Base-by-base conservation (phyloP, 1,140 invertebrate species). In the Eurosta solidaginis region DNA sequence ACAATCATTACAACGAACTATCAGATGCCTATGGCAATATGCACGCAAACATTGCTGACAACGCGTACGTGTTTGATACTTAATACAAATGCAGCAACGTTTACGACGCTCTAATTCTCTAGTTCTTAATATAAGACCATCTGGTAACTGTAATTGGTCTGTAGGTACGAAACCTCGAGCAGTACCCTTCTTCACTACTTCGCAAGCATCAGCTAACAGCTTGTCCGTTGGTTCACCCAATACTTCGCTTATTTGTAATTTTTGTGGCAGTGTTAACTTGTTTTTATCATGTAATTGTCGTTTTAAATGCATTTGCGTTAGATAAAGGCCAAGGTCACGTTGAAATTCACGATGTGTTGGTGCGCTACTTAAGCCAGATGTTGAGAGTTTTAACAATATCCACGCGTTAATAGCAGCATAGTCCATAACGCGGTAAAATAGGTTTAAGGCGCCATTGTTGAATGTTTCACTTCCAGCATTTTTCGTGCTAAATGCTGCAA, bases 291-390 rank as follows among this genome's bases (percentile, higher is more conserved):
- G 78, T 9, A 85, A 74, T 3, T 83, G 82, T 1, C 82, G 79
- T 74, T 85, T 84, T 20, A 85, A 42, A 0, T 81, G 81, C 49
- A 85, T 83, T 75, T 85, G 83, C 0, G 82, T 84, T 0, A 85
- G 79, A 50, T 83, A 85, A 6, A 85, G 74, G 3, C 84, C 84
- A 50, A 85, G 20, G 33, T 85, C 82, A 0, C 84, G 78, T 78
- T 83, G 82, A 17, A 83, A 85, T 63, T 85, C 84, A 1, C 84
- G 82, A 73, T 86, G 83, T 3, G 82, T 81, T 20, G 85, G 81
- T 0, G 25, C n/a, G 0, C 59, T 52, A 4, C n/a, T 22, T 25
- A 78, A 74, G 0, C 83, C 80, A 33, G 82, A 83, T 5, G 78
- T 63, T 4, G 84, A 83, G 1, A 85, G 77, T 5, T 82, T 75